Conservation (phyloP, 2,113 vertebrate genomes). For the Epinephelus cyanopodus region DNA sequence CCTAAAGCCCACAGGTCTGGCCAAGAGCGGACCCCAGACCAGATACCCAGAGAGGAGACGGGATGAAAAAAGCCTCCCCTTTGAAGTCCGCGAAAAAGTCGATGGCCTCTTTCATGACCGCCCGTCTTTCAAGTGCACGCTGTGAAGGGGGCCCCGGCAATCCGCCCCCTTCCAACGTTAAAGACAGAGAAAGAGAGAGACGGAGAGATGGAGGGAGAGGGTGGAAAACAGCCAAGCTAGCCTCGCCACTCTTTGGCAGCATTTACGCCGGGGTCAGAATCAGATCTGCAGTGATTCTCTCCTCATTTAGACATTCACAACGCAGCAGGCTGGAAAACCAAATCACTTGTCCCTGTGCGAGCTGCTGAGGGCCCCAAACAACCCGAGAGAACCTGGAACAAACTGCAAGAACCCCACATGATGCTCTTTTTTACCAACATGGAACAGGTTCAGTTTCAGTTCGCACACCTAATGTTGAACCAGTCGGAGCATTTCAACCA, state of each 20-base stretch:
- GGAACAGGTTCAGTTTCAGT: too few relatives aligned
- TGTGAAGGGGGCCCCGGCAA: conserved; percentile 80
- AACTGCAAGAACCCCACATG: background rate
- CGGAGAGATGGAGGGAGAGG: conserved; percentile 10
- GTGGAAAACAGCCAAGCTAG: conserved; percentile 38
- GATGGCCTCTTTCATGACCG: conserved; percentile 87
- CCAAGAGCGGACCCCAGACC: conserved; percentile 82
- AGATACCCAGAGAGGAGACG: conserved; percentile 83
- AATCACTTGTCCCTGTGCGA: conserved; percentile 16
- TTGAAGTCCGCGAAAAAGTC: conserved; percentile 87
- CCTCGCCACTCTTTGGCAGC: conserved; percentile 57
- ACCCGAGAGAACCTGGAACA: background rate
- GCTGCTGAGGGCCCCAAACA: background rate
- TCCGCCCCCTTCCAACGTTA: conserved; percentile 80
- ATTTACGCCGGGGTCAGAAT: conserved; percentile 48
- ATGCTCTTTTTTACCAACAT: background rate
- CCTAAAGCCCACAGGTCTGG: conserved; percentile 85
- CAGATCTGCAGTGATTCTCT: conserved; percentile 21
- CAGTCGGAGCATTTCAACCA: too few relatives aligned
- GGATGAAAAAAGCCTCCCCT: conserved; percentile 80
- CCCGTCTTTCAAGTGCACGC: conserved; percentile 86
- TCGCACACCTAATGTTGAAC: too few relatives aligned
- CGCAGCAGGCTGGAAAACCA: conserved; percentile 21
- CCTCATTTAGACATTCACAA: conserved; percentile 23
- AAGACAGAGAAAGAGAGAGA: conserved; percentile 69